Evolutionary conservation across 92 coral and sea anemone species (phyloP).

Genomic region (Porites rus): DNA sequence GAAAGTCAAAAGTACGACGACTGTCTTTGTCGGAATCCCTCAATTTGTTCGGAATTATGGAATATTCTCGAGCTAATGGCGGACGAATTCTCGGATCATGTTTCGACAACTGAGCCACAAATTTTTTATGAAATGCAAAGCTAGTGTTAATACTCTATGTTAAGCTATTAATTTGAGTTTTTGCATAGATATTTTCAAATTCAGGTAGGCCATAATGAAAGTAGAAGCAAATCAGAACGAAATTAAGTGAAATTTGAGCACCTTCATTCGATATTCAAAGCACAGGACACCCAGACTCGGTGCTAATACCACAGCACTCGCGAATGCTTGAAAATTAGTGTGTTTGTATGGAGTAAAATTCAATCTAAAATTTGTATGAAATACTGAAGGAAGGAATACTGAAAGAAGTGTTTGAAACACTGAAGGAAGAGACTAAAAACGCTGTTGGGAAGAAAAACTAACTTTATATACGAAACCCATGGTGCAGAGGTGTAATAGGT

Average conservation of each 20-base stretch:
- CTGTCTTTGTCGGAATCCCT: not conserved
- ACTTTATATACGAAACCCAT: too few relatives aligned
- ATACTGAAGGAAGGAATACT: too few relatives aligned
- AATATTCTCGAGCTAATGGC: not conserved
- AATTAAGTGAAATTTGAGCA: not conserved
- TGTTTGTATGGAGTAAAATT: too few relatives aligned
- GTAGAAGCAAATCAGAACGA: not conserved
- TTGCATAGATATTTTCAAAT: not conserved
- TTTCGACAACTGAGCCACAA: not conserved
- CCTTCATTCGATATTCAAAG: not conserved
- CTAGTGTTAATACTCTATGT: not conserved
- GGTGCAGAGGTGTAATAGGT: too few relatives aligned
- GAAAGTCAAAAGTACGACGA: not conserved
- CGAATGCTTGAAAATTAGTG: too few relatives aligned
- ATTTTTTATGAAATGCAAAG: not conserved
- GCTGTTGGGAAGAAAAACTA: too few relatives aligned
- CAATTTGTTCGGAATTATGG: slow-evolving; percentile 23
- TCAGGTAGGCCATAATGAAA: not conserved
- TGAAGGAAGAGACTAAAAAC: too few relatives aligned
- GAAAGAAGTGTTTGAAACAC: too few relatives aligned
- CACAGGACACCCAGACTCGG: too few relatives aligned
- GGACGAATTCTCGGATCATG: not conserved
- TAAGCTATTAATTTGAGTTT: not conserved
- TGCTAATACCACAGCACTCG: too few relatives aligned
- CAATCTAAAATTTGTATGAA: too few relatives aligned